phyloP scores from a whole-genome alignment of 2,113 vertebrate species.

The Eptatretus burgeri region DNA sequence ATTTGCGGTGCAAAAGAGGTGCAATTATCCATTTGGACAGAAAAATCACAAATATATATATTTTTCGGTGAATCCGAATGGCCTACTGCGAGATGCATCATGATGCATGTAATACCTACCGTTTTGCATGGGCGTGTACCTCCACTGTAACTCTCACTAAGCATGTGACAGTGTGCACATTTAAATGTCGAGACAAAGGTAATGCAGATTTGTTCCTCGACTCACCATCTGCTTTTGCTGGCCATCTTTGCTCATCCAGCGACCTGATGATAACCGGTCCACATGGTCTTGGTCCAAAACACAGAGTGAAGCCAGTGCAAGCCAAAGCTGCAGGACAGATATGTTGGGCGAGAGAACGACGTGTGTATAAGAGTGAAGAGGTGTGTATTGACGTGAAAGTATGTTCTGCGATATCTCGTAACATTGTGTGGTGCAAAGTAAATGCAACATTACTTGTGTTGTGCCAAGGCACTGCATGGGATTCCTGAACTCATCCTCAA shows the following conservation, averaged over 20 bases:
- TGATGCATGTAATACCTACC: too few relatives aligned
- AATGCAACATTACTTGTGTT: constrained; percentile 34
- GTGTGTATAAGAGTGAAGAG: neutral
- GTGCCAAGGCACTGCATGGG: constrained; percentile 84
- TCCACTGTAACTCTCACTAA: neutral
- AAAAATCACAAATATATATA: neutral
- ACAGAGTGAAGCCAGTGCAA: constrained; percentile 75
- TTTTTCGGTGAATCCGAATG: neutral
- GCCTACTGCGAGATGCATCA: too few relatives aligned
- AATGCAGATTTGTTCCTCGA: neutral
- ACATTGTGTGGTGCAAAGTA: neutral
- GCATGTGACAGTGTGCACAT: neutral
- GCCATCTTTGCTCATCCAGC: constrained; percentile 97
- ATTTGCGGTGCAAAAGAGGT: neutral
- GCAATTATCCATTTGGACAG: neutral
- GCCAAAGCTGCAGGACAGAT: constrained; percentile 39
- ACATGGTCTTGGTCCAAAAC: constrained; percentile 95
- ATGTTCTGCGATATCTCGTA: neutral
- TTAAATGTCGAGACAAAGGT: too few relatives aligned
- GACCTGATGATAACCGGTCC: constrained; percentile 70
- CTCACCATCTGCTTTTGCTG: constrained; percentile 96
- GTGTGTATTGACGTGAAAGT: neutral
- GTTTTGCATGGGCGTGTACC: neutral
- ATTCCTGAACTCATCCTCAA: constrained; percentile 87
- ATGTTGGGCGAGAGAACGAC: neutral